Evolutionary conservation across 2,797 vertebrate genomes (phyloP), one percentile per base, ranked within the genome.

Genomic region (Helostoma temminkii): DNA sequence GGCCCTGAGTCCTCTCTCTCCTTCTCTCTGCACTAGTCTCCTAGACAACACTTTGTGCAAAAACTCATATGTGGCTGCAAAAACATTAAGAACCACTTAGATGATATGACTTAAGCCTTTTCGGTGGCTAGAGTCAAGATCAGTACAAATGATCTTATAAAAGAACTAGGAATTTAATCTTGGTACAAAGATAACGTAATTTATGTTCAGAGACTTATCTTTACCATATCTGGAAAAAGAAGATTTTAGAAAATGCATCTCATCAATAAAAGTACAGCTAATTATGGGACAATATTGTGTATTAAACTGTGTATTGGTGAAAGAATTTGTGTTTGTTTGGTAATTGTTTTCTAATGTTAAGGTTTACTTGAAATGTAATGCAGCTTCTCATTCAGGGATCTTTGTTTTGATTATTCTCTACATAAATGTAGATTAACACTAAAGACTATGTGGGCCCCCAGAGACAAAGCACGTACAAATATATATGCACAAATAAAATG

Each of bases 81-180:
- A 83, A 57, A 66, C 75, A 82, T 78, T 72, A 69, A 74, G 60
- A 86, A 76, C 70, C 56, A 19, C 60, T 47, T 66, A 74, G 70
- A 70, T 62, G 52, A 84, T 49, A 71, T 74, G 78, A 82, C 83
- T 86, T 76, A 65, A 85, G 72, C 61, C 64, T 75, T 37, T 84
- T 84, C 75, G 85, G 82, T 71, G 81, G 71, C 58, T 74, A 3
- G 22, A 80, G 65, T 72, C 66, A 78, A 74, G 79, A 58, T 55
- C 32, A 59, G 74, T 30, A 66, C 58, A 75, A 55, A 55, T 2
- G 3, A 55, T 46, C 42, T 32, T 54, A 57, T 25, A 63, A 37
- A 67, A 10, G 28, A 26, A 61, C 39, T 42, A 52, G 56, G 22
- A 71, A 42, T 59, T 62, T 67, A 4, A 46, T 49, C 41, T 63